phyloP scores from a whole-genome alignment of 1,140 invertebrate species.

The Phenacoccus solenopsis region DNA sequence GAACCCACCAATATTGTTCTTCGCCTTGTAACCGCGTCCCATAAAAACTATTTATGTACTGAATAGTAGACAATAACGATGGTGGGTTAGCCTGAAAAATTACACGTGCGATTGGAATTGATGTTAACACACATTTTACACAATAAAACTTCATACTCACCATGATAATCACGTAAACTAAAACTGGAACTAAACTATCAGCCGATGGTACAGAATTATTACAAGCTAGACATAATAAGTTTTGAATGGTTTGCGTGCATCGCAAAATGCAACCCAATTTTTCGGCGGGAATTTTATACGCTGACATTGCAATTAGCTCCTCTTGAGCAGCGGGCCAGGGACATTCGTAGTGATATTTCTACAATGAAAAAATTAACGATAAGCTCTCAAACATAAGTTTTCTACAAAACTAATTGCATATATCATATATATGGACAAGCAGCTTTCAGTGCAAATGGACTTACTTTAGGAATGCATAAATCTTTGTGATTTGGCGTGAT shows the following conservation, averaged over 20 bases:
- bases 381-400: neutral
- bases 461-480: slow-evolving; percentile 60
- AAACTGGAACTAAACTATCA: slow-evolving; percentile 91
- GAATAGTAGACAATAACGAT: slow-evolving; percentile 86
- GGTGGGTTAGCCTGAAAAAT: slow-evolving; percentile 75
- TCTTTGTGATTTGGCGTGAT: slow-evolving; percentile 74
- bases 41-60: slow-evolving; percentile 91
- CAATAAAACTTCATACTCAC: slow-evolving; percentile 35
- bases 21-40: slow-evolving; percentile 72
- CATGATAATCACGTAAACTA: slow-evolving; percentile 94
- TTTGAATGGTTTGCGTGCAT: slow-evolving; percentile 86
- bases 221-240: slow-evolving; percentile 70
- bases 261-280: slow-evolving; percentile 80
- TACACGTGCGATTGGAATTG: neutral
- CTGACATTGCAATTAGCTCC: slow-evolving; percentile 80
- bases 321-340: slow-evolving; percentile 96
- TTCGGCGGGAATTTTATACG: slow-evolving; percentile 87
- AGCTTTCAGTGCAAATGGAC: neutral
- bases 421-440: too few relatives aligned
- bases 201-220: slow-evolving; percentile 74
- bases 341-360: slow-evolving; percentile 72
- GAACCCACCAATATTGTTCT: slow-evolving; percentile 97
- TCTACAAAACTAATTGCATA: neutral
- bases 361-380: slow-evolving; percentile 4
- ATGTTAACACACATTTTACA: neutral